Base-by-base conservation (phyloP, 2,888 invertebrate species). In the Theodoxus fluviatilis region DNA sequence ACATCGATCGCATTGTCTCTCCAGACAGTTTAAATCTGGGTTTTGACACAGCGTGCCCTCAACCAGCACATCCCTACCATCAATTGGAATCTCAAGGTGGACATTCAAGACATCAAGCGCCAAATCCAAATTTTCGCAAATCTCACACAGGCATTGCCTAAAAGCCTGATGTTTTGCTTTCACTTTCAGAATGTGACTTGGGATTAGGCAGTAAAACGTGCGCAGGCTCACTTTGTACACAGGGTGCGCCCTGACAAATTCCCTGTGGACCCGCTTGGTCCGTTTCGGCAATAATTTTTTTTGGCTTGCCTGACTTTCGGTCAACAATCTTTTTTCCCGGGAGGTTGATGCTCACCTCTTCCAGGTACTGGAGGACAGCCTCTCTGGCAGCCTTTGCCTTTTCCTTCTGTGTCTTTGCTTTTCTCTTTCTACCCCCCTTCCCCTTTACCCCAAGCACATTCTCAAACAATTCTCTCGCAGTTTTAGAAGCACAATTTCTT, bases 31-130 rank as follows among this genome's bases (percentile, higher is more conserved):
- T n/a, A n/a, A n/a, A n/a, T n/a, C n/a, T n/a, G n/a, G n/a, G n/a
- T n/a, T n/a, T n/a, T n/a, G n/a, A n/a, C n/a, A n/a, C n/a, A n/a
- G n/a, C n/a, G n/a, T n/a, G n/a, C n/a, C n/a, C n/a, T n/a, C 52
- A 52, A 18, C 6, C 52, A 52, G 52, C n/a, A 18, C 52, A 18
- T 52, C 52, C 52, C 52, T 52, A 18, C 52, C 52, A 52, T 52
- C 52, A 52, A 18, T 52, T 52, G 52, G 52, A 52, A 18, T 52
- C n/a, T 52, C 52, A 6, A 52, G n/a, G 52, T 52, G 52, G 6
- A 6, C n/a, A 18, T 52, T 52, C 52, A 52, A 18, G n/a, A 18
- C 52, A 52, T 52, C 52, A 9, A 52, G 52, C 52, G 6, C n/a
- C 52, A 52, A 52, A 18, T 52, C 52, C 52, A 52, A 9, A 25